Conservation (phyloP, 2,113 vertebrate genomes). For the Gallinago jamesoni region DNA sequence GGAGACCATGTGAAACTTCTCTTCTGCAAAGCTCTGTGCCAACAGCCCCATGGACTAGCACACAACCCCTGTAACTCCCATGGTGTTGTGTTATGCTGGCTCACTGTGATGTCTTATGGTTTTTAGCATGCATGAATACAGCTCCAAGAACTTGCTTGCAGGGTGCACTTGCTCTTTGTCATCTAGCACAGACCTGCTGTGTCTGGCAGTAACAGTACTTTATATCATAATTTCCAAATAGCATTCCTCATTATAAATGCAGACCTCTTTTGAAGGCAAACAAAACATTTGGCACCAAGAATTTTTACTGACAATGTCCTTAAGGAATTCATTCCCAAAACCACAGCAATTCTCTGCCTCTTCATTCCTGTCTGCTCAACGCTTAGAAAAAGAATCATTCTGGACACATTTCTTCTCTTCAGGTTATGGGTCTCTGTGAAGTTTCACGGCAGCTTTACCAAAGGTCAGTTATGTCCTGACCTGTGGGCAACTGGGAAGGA, state of each 20-base stretch:
- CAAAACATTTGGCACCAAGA: neutral
- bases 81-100: neutral
- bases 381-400: neutral
- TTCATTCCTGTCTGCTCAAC: neutral
- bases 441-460: neutral
- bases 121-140: constrained; percentile 19
- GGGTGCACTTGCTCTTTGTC: constrained; percentile 15
- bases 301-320: neutral
- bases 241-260: neutral
- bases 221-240: constrained; percentile 12
- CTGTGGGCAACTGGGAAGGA: neutral
- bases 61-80: neutral
- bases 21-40: neutral
- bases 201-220: constrained; percentile 8
- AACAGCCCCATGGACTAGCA: neutral
- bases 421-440: neutral
- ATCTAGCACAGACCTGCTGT: constrained; percentile 16
- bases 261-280: neutral
- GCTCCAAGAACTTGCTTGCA: constrained; percentile 25
- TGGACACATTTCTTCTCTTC: neutral
- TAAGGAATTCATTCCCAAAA: neutral
- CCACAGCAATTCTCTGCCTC: neutral
- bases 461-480: neutral
- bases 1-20: neutral
- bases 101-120: neutral